phyloP scores from a whole-genome alignment of 2,888 invertebrate genomes.

The Scaptomyza polygonia region DNA sequence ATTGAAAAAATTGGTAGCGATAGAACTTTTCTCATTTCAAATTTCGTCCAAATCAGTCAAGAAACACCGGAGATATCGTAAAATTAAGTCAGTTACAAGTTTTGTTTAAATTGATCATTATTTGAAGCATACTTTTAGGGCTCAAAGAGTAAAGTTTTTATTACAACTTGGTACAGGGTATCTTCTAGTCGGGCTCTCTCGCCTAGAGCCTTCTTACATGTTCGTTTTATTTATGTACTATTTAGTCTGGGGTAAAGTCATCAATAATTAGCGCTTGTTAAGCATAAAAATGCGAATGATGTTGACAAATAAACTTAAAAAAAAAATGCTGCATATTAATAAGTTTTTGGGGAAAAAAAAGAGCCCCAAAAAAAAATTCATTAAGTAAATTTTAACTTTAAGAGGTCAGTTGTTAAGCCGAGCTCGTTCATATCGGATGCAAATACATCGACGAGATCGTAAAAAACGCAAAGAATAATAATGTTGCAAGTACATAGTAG shows the following conservation, averaged over 20 bases:
- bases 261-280: conserved; percentile 62
- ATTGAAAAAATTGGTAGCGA: too few species aligned
- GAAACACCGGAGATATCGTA: too few species aligned
- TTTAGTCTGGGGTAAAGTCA: conserved; percentile 15
- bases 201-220: too few species aligned
- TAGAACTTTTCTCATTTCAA: too few species aligned
- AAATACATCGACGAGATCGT: conserved; percentile 5
- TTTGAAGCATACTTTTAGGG: too few species aligned
- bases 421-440: conserved; percentile 15
- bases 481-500: conserved; percentile 1
- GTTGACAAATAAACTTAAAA: conserved; percentile 15
- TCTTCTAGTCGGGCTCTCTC: too few species aligned
- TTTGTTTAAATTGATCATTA: too few species aligned
- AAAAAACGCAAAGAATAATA: conserved; percentile 2
- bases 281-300: conserved; percentile 26
- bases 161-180: too few species aligned
- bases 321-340: conserved; percentile 63
- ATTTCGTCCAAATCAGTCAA: too few species aligned
- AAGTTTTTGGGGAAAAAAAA: conserved; percentile 25
- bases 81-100: too few species aligned
- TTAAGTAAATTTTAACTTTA: conserved; percentile 10
- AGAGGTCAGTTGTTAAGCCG: conserved; percentile 30
- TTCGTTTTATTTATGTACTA: conserved; percentile 31
- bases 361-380: conserved; percentile 4
- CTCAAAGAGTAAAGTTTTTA: too few species aligned